Percentiles rank a stretch among this genome's conserved stretches.
These are phyloP conservation scores for Megaceryle alcyon DNA, from an alignment of 2,797 vertebrate species.

Conservation along the genomic window DNA sequence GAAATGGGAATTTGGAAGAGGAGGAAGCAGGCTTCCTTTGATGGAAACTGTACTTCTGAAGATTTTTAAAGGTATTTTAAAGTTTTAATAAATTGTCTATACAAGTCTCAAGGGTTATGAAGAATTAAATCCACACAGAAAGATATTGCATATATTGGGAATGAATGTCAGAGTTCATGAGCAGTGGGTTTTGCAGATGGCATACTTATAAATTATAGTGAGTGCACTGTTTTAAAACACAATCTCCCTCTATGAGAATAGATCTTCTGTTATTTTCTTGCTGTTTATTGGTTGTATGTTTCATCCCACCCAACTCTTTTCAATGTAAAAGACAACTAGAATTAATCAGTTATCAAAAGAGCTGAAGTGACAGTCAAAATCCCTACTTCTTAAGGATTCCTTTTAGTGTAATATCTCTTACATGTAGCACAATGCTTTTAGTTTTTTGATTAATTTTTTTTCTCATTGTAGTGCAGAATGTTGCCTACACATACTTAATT, in stretches of 20 bases:
- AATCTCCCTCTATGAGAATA: background rate
- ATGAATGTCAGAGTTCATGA: background rate
- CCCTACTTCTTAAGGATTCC: background rate
- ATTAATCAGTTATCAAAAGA: background rate
- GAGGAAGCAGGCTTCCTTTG: background rate
- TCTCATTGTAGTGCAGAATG: background rate
- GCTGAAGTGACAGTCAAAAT: background rate
- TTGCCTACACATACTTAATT: constrained; percentile 21
- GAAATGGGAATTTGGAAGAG: background rate
- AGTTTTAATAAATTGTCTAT: background rate
- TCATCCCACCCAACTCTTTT: background rate
- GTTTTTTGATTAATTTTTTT: background rate
- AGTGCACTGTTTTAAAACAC: constrained; percentile 15
- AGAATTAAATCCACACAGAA: background rate
- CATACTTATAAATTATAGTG: background rate
- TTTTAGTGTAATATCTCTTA: background rate
- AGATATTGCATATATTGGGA: background rate
- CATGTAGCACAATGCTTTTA: background rate
- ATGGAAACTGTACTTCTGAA: background rate
- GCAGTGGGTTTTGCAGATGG: background rate
- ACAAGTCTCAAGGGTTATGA: background rate
- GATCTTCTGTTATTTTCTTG: background rate
- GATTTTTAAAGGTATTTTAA: constrained; percentile 1
- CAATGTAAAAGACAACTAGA: background rate
- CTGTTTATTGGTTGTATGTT: background rate